A percentile compares a stretch with the other conserved stretches of the same genome.
phyloP scores from a whole-genome alignment of 2,113 vertebrate genomes.

The Gorsachius goisagi region DNA sequence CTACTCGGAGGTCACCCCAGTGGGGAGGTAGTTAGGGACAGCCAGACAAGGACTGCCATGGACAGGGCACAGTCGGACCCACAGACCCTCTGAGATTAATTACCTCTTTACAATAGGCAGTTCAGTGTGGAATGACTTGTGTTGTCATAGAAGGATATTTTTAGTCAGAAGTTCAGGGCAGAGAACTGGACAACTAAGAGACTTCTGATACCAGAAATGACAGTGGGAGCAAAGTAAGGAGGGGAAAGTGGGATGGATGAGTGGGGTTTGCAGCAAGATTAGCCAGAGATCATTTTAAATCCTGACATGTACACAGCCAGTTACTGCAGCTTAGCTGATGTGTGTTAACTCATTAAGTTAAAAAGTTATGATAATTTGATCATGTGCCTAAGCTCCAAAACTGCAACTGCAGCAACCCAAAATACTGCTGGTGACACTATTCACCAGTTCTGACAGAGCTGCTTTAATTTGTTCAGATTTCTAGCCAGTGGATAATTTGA shows the following conservation, averaged over 20 bases:
- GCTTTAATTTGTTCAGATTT: conserved; percentile 5
- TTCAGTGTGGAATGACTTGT: not conserved
- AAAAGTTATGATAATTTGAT: conserved; percentile 68
- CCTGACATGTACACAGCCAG: conserved; percentile 68
- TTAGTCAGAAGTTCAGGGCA: not conserved
- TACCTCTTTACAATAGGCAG: not conserved
- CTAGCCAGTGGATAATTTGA: not conserved
- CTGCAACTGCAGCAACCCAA: conserved; percentile 51
- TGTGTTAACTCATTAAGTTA: conserved; percentile 67
- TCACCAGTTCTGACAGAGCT: not conserved
- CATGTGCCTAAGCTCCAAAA: conserved; percentile 47
- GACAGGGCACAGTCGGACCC: not conserved
- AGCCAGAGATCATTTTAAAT: conserved; percentile 60
- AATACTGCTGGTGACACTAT: conserved; percentile 13
- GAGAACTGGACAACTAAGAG: not conserved
- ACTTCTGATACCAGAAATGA: not conserved
- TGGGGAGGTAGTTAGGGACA: not conserved
- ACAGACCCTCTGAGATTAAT: not conserved
- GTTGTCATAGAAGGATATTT: not conserved
- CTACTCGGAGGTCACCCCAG: not conserved
- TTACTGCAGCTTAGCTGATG: conserved; percentile 59
- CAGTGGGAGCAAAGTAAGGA: not conserved
- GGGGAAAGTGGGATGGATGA: not conserved
- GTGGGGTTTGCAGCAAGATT: not conserved
- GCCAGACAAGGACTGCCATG: not conserved